A percentile compares a stretch with the other conserved stretches of the same genome.
Evolutionary conservation across 2,888 invertebrate species (phyloP).

Genomic region (Empis livida): DNA sequence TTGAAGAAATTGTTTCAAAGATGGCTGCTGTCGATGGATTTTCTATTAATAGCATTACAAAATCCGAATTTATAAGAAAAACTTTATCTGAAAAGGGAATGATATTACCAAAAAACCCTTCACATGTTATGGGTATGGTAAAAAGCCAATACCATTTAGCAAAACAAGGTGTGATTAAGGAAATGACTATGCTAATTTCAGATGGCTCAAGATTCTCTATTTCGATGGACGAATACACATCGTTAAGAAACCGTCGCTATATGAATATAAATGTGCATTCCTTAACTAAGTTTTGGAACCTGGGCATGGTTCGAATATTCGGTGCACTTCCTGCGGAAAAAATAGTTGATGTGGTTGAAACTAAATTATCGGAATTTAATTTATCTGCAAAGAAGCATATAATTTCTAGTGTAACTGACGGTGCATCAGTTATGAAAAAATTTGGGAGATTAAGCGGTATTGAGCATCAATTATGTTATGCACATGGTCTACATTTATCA

Average conservation of each 20-base stretch:
- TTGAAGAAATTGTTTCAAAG: not conserved
- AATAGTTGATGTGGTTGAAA: not conserved
- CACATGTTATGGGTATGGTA: not conserved
- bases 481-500: not conserved
- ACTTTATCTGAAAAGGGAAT: not conserved
- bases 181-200: not conserved
- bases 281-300: slow-evolving; percentile 1
- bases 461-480: slow-evolving; percentile 2
- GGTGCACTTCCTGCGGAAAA: not conserved
- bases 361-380: not conserved
- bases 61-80: not conserved
- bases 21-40: not conserved
- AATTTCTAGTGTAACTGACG: not conserved
- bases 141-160: not conserved
- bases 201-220: not conserved
- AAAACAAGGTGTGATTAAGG: not conserved
- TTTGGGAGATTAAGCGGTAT: slow-evolving; percentile 1
- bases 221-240: not conserved
- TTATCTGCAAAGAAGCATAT: not conserved
- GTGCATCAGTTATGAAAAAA: slow-evolving; percentile 2
- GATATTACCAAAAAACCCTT: not conserved
- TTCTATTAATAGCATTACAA: not conserved
- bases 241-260: not conserved
- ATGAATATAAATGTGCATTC: slow-evolving; percentile 1
- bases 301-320: slow-evolving; percentile 1